Evolutionary conservation across 2,888 invertebrate genomes (phyloP).

Genomic region (Lasioglossum lativentre): DNA sequence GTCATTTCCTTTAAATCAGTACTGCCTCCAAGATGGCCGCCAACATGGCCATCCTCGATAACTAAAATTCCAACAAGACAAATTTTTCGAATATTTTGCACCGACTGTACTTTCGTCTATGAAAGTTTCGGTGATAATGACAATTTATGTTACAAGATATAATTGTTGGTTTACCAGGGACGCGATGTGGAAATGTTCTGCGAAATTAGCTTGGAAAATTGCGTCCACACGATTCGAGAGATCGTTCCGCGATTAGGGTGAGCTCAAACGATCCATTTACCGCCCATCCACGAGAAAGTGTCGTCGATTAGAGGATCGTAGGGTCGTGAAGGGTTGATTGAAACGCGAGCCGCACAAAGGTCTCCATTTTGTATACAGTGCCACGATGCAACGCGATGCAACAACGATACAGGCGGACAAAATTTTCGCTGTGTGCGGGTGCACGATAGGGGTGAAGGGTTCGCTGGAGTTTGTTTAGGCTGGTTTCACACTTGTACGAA

Average conservation of each 20-base stretch:
- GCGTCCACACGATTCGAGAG: neutral
- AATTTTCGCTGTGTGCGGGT: slow-evolving; percentile 13
- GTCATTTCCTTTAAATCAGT: neutral
- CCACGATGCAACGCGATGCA: neutral
- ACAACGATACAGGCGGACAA: neutral
- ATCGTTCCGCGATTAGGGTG: neutral
- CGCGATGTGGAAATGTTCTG: neutral
- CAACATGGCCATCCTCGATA: neutral
- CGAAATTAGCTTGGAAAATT: neutral
- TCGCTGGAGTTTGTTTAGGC: slow-evolving; percentile 1
- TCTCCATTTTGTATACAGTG: neutral
- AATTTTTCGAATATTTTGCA: neutral
- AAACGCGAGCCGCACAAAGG: slow-evolving; percentile 5
- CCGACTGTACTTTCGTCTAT: no score
- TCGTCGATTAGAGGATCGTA: neutral
- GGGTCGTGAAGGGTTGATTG: neutral
- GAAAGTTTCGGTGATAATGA: neutral
- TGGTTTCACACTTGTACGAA: neutral
- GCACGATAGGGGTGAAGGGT: slow-evolving; percentile 30
- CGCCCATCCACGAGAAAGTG: neutral
- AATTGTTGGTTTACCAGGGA: neutral
- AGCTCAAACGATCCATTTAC: neutral
- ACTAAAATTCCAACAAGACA: neutral
- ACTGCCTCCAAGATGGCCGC: neutral
- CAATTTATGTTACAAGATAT: neutral